Base-by-base conservation (phyloP, 2,797 vertebrate species). In the Fratercula arctica region DNA sequence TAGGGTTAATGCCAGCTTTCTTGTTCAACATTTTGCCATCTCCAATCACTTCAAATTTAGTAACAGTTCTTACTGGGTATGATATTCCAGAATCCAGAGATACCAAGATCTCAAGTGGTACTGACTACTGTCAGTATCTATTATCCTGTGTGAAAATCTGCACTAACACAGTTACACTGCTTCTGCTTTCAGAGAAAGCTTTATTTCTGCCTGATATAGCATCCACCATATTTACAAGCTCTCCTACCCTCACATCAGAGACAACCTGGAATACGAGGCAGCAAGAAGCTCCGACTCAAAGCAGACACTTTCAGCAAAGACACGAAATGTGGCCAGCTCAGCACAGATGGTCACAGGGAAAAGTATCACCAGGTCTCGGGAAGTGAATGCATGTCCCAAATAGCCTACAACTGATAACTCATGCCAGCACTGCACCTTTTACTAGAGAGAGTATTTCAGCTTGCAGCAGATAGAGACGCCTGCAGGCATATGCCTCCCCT, bases 281-380 rank as follows among this genome's bases (percentile, higher is more conserved):
- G 48, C 5, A 86, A 56, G 67, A 87, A 89, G 63, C 59, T 81
- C 66, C 75, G 91, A 70, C 51, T 85, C 59, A 45, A 17, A 54
- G 83, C 61, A 89, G 80, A 82, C 81, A 73, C 85, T 56, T 96
- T 48, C 48, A 86, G 73, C 24, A 67, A 81, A 90, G 81, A 85
- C 37, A 57, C 17, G 41, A 79, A 73, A 86, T 10, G 48, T 53
- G 53, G 51, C 77, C 83, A 72, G 46, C n/a, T 91, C 73, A 70
- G 78, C 53, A 63, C 8, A 73, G 74, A 50, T n/a, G 61, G 61
- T 35, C 72, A 41, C 23, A 75, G n/a, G 3, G 10, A 31, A 45
- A 90, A 84, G n/a, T 7, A 66, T 7, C 72, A 50, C 43, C 87
- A 73, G 59, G 61, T 51, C 56, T 90, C 31, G 19, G 54, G 53